A percentile compares a stretch with the other conserved stretches of the same genome.
Evolutionary conservation across 2,888 invertebrate species (phyloP).

Genomic region (Ceraclea dissimilis): DNA sequence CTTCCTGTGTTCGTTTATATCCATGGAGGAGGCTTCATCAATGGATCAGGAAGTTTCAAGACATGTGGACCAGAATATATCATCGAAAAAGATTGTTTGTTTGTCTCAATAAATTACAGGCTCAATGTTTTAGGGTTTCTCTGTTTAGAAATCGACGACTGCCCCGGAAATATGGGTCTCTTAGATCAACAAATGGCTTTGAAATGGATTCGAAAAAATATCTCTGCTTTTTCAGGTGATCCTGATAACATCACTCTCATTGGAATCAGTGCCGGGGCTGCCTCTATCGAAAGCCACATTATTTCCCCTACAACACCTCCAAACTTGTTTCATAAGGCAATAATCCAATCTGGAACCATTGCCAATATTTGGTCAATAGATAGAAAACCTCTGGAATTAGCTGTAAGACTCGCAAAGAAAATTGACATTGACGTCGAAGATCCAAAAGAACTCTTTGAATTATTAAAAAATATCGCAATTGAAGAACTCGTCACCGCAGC

Average conservation of each 20-base stretch:
- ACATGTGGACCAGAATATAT: constrained; percentile 43
- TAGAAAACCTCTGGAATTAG: constrained; percentile 34
- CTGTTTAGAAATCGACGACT: constrained; percentile 37
- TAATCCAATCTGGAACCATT: constrained; percentile 39
- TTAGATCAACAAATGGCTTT: constrained; percentile 44
- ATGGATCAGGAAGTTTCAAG: constrained; percentile 40
- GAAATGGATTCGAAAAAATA: constrained; percentile 41
- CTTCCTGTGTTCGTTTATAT: constrained; percentile 42
- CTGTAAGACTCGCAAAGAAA: constrained; percentile 39
- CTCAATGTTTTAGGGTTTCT: constrained; percentile 44
- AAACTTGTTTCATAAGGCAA: constrained; percentile 39
- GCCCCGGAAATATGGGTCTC: constrained; percentile 44
- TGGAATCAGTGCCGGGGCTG: constrained; percentile 43
- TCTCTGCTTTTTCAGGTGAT: constrained; percentile 38
- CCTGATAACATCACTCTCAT: constrained; percentile 42
- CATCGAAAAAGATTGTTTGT: constrained; percentile 37
- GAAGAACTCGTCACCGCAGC: constrained; percentile 13
- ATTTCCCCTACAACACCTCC: constrained; percentile 37
- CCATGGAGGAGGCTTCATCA: constrained; percentile 46
- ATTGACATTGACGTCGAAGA: constrained; percentile 33
- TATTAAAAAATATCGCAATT: constrained; percentile 29
- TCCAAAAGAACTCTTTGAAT: constrained; percentile 40
- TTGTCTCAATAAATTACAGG: constrained; percentile 47
- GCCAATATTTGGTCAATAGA: constrained; percentile 40
- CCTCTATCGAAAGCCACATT: constrained; percentile 39